Percentiles rank a stretch among this genome's conserved stretches.
phyloP scores from a whole-genome alignment of 2,797 vertebrate species.

The Danio tinwini region DNA sequence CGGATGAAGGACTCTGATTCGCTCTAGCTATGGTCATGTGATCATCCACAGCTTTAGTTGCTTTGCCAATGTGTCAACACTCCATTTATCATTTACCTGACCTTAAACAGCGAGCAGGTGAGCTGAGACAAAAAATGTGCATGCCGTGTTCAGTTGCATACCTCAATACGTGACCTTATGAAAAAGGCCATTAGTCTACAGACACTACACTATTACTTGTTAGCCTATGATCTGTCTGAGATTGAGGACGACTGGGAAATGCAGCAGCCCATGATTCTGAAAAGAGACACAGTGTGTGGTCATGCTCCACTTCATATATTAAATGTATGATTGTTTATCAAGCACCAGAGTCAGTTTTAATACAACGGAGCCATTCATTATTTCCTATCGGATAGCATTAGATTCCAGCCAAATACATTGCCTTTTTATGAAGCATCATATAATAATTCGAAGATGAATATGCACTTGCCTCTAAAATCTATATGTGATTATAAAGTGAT shows the following conservation, averaged over 20 bases:
- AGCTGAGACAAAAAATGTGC: not conserved
- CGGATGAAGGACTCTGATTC: not conserved
- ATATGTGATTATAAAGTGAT: too few species aligned
- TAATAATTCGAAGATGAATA: too few species aligned
- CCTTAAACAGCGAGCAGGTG: constrained; percentile 35
- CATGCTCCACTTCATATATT: not conserved
- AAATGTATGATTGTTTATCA: not conserved
- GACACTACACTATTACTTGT: not conserved
- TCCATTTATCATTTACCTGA: constrained; percentile 35
- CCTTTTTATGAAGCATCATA: not conserved
- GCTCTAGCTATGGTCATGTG: constrained; percentile 33
- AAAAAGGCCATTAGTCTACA: constrained; percentile 14
- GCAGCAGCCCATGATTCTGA: not conserved
- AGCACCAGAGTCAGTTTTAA: not conserved
- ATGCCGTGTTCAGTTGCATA: not conserved
- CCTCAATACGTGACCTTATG: not conserved
- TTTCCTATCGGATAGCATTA: not conserved
- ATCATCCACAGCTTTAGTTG: constrained; percentile 6
- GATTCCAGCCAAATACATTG: not conserved
- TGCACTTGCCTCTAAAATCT: too few species aligned
- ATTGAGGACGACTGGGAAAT: not conserved
- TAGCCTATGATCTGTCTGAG: not conserved
- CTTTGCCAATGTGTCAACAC: constrained; percentile 23
- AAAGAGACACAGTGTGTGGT: not conserved
- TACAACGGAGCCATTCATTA: not conserved